Evolutionary conservation across 2,113 vertebrate species (phyloP).

Genomic region (Gracilinanus agilis): DNA sequence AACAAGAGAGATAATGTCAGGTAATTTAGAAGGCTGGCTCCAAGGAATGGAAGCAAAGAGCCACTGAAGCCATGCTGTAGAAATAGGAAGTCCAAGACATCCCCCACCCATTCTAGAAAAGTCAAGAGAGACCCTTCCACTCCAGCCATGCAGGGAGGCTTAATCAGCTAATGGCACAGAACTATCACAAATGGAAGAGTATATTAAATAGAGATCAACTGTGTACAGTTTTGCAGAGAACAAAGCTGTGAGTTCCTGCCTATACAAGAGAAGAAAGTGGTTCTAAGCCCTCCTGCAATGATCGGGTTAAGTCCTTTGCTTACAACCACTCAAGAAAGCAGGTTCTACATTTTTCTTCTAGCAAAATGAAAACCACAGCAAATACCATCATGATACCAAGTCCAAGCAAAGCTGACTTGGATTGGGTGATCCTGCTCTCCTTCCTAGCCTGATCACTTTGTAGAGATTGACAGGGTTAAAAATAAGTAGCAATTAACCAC

Average conservation of each 20-base stretch:
- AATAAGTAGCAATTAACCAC: not conserved
- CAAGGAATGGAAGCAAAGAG: not conserved
- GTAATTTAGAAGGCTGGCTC: too few relatives aligned
- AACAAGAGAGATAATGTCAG: fast-evolving
- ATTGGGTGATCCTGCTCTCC: not conserved
- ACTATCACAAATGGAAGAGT: not conserved
- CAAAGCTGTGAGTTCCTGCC: not conserved
- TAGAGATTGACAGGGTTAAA: not conserved
- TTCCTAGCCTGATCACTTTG: not conserved
- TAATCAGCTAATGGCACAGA: not conserved
- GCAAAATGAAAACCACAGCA: not conserved
- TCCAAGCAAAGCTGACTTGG: not conserved
- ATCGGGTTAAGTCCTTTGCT: not conserved
- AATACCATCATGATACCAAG: not conserved
- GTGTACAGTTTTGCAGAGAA: not conserved
- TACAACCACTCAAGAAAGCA: not conserved
- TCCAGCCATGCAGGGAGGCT: not conserved
- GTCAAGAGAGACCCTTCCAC: not conserved
- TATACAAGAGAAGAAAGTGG: not conserved
- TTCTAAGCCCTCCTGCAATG: not conserved
- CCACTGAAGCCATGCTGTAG: not conserved
- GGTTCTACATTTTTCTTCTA: not conserved
- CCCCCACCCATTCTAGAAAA: not conserved
- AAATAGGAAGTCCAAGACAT: not conserved
- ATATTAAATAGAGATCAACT: not conserved